Evolutionary conservation across 1,140 invertebrate species (phyloP).

Genomic region (Littorina saxatilis): DNA sequence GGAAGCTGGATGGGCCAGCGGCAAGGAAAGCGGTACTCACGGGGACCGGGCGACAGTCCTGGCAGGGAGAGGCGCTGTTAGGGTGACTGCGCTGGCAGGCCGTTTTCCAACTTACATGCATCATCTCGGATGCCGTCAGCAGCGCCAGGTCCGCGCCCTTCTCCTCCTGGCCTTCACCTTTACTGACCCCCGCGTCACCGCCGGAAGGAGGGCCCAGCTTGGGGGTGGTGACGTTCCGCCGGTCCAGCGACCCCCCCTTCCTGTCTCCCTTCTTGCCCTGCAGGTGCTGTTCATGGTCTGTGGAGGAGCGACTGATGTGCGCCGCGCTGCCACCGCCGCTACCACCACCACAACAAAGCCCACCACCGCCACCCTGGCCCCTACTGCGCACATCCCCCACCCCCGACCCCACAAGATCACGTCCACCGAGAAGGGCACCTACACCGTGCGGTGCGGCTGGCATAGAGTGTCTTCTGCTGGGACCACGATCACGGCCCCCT

Average conservation of each 20-base stretch:
- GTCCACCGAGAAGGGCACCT: background rate
- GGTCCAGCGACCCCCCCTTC: too few species aligned
- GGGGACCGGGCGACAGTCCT: conserved; percentile 58
- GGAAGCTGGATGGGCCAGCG: background rate
- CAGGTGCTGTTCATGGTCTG: background rate
- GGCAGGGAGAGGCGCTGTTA: conserved; percentile 53
- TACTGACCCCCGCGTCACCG: background rate
- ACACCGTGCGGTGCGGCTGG: background rate
- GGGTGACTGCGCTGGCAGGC: conserved; percentile 47
- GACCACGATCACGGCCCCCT: background rate
- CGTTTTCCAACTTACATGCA: conserved; percentile 69
- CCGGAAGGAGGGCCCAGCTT: background rate
- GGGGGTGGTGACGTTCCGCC: background rate
- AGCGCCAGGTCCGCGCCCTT: conserved; percentile 38
- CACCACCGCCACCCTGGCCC: background rate
- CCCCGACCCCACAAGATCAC: background rate
- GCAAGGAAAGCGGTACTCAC: conserved; percentile 55
- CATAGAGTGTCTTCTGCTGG: conserved; percentile 34
- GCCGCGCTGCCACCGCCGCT: background rate
- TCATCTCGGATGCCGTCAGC: conserved; percentile 61
- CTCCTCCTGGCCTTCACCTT: background rate
- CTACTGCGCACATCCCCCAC: background rate
- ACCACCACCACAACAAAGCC: background rate
- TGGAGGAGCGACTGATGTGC: background rate
- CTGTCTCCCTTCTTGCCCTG: background rate